Conservation (phyloP, 37 sponge, comb jelly and placozoan species). For the Halisarca cf. caerulea region DNA sequence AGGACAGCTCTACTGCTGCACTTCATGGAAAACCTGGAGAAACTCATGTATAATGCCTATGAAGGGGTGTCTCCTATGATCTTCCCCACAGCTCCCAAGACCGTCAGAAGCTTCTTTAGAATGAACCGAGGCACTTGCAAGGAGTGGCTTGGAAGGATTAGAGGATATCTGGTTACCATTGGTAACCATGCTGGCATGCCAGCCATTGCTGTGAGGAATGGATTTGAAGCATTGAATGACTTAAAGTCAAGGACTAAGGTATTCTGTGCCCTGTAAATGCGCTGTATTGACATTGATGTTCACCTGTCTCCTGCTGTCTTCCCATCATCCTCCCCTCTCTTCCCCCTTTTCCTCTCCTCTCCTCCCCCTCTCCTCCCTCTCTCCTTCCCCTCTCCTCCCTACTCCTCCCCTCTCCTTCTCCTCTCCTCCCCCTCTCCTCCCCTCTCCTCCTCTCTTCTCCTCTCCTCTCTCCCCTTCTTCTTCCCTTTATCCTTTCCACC, state of each 20-base stretch:
- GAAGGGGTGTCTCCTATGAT: constrained; percentile 63
- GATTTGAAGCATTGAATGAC: constrained; percentile 69
- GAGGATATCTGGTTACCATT: constrained; percentile 80
- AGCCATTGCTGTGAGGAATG: constrained; percentile 76
- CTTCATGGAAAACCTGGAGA: constrained; percentile 92
- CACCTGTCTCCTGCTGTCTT: too few species aligned
- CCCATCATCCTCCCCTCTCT: too few species aligned
- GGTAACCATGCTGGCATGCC: constrained; percentile 86
- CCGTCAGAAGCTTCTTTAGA: constrained; percentile 81
- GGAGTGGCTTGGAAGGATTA: constrained; percentile 82
- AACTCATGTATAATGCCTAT: constrained; percentile 95
- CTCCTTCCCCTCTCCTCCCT: too few species aligned
- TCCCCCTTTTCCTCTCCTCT: too few species aligned
- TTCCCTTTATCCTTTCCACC: too few species aligned
- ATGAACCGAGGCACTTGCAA: constrained; percentile 86
- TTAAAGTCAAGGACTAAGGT: constrained; percentile 14
- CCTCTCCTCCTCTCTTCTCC: too few species aligned
- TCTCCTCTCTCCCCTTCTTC: too few species aligned
- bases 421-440: too few species aligned
- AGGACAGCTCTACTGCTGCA: constrained; percentile 80
- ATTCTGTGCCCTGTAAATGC: too few species aligned
- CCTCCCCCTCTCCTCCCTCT: too few species aligned
- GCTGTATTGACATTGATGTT: too few species aligned
- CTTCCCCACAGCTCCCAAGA: constrained; percentile 33
- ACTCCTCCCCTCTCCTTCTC: too few species aligned